Conservation (phyloP, 2,113 vertebrate species). For the Hippopotamus amphibius region DNA sequence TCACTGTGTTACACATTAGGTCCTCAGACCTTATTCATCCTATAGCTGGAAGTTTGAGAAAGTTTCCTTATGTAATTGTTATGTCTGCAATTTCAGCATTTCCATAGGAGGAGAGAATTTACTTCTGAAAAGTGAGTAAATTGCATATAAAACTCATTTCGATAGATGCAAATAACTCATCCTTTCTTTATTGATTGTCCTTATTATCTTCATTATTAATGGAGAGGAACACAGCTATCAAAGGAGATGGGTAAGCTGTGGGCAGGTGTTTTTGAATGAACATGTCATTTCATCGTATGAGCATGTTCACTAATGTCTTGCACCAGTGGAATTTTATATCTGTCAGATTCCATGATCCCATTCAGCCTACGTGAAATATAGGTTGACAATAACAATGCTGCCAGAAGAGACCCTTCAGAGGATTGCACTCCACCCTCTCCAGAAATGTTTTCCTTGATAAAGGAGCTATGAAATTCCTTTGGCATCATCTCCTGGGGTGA, state of each 20-base stretch:
- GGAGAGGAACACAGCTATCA: neutral
- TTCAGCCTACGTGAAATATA: neutral
- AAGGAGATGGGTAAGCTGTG: neutral
- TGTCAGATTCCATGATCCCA: neutral
- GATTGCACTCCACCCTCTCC: neutral
- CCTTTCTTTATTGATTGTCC: neutral
- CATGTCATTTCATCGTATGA: neutral
- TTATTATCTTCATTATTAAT: conserved; percentile 22
- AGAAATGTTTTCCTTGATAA: neutral
- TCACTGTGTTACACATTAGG: neutral
- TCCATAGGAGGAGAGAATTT: neutral
- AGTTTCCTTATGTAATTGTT: conserved; percentile 6
- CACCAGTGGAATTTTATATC: conserved; percentile 11
- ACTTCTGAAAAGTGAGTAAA: conserved; percentile 42
- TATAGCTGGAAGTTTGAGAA: neutral
- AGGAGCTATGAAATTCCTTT: neutral
- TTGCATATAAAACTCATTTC: neutral
- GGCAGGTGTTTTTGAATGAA: neutral
- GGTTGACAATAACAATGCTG: neutral
- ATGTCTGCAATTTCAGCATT: neutral
- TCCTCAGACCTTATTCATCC: neutral
- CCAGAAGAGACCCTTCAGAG: neutral
- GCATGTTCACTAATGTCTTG: neutral
- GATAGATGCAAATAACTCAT: neutral
- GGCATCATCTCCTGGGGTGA: neutral